Conservation (phyloP, 2,113 vertebrate species). For the Chloropsis hardwickii region DNA sequence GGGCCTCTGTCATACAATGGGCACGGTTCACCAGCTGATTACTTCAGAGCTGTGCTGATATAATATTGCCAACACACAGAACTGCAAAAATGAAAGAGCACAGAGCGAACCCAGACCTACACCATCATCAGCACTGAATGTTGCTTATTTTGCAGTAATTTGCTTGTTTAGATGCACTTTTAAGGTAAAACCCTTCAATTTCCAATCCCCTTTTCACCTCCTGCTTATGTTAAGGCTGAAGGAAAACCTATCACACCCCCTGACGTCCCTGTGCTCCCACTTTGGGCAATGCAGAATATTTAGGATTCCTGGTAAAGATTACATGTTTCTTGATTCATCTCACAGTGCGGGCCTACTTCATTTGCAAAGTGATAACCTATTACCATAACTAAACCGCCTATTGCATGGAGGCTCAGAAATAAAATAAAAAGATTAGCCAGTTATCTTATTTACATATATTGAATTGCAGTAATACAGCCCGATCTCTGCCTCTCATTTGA, state of each 20-base stretch:
- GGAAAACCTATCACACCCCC: background rate
- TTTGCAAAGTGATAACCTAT: conserved; percentile 84
- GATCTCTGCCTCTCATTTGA: conserved; percentile 90
- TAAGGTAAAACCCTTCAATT: conserved; percentile 2
- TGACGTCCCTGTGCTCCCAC: background rate
- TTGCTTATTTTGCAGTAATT: conserved; percentile 2
- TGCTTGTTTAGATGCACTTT: conserved; percentile 37
- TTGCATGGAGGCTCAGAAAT: conserved; percentile 82
- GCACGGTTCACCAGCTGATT: background rate
- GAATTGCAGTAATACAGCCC: conserved; percentile 88
- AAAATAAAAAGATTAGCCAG: conserved; percentile 89
- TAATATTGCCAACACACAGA: background rate
- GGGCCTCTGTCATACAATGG: background rate
- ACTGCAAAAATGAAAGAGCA: background rate
- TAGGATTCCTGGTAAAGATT: conserved; percentile 72
- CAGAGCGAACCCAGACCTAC: background rate
- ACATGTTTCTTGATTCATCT: conserved; percentile 80
- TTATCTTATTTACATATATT: conserved; percentile 89
- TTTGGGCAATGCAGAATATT: conserved; percentile 55
- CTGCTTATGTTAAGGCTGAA: conserved; percentile 1
- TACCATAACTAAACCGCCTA: conserved; percentile 84
- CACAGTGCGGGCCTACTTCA: conserved; percentile 79
- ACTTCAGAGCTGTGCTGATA: background rate
- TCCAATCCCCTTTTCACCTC: background rate
- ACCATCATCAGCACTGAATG: background rate